Conservation (phyloP, 1,140 invertebrate genomes). For the Ptiloglossa arizonensis region DNA sequence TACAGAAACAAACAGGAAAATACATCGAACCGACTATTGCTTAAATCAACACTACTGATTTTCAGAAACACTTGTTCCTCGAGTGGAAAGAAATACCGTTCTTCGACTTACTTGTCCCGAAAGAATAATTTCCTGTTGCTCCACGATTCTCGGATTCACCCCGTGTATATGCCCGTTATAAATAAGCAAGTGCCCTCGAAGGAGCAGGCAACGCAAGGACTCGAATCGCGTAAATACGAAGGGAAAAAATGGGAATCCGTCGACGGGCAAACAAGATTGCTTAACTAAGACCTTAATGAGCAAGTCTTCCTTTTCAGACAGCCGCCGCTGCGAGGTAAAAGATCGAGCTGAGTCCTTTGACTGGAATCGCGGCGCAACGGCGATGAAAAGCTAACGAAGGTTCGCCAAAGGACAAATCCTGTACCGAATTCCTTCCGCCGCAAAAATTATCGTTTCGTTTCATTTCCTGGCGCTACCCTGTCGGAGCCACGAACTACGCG, state of each 20-base stretch:
- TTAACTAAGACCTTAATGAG: conserved; percentile 66
- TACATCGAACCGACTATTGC: too few species aligned
- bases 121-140: background rate
- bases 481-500: background rate
- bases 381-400: conserved; percentile 67
- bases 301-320: conserved; percentile 51
- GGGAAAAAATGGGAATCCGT: conserved; percentile 19
- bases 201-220: background rate
- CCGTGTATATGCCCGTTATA: background rate
- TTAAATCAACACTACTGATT: too few species aligned
- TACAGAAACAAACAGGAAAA: too few species aligned
- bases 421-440: conserved; percentile 43
- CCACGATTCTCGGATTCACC: background rate
- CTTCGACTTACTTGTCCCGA: background rate
- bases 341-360: conserved; percentile 54
- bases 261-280: conserved; percentile 50
- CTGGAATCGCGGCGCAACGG: conserved; percentile 23
- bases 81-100: too few species aligned
- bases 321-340: conserved; percentile 22
- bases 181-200: background rate
- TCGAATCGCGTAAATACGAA: conserved; percentile 10
- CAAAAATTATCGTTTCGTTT: conserved; percentile 47
- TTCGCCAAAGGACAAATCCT: conserved; percentile 57
- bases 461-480: conserved; percentile 10
- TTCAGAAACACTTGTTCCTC: too few species aligned